phyloP scores from a whole-genome alignment of 1,140 invertebrate genomes.

The Drosophila biarmipes region DNA sequence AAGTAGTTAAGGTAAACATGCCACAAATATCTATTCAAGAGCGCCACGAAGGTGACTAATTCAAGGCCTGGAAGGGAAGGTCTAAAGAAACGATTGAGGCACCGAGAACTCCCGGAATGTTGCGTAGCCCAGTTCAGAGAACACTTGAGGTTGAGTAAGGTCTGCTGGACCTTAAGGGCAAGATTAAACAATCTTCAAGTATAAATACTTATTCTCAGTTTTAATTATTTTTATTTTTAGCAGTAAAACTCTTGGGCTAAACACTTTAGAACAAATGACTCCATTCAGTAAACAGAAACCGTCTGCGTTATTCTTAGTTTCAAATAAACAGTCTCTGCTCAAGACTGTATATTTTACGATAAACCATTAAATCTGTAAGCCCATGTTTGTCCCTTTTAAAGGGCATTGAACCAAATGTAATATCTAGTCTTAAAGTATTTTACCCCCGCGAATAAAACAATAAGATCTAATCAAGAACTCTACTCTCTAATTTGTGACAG shows the following conservation, averaged over 20 bases:
- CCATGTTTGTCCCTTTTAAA: neutral
- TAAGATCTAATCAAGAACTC: neutral
- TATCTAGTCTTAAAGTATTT: too few relatives aligned
- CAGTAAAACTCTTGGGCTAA: too few relatives aligned
- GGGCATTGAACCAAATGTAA: neutral
- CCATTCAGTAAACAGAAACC: neutral
- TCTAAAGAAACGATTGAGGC: slow-evolving; percentile 7
- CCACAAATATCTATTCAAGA: slow-evolving; percentile 42
- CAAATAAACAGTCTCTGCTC: neutral
- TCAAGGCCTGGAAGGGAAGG: slow-evolving; percentile 1
- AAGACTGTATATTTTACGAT: neutral
- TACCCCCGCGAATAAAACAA: neutral
- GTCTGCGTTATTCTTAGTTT: neutral
- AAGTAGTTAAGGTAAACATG: slow-evolving; percentile 52
- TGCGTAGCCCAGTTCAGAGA: neutral
- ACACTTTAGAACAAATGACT: too few relatives aligned
- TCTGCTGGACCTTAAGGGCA: too few relatives aligned
- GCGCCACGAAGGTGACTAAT: slow-evolving; percentile 34
- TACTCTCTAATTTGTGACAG: neutral
- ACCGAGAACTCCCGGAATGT: neutral
- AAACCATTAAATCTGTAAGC: neutral
- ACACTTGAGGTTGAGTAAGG: too few relatives aligned
- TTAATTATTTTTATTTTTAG: too few relatives aligned
- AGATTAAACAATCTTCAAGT: neutral
- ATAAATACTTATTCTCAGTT: neutral